Conservation (phyloP, 2,113 vertebrate genomes). For the Gallinago media region DNA sequence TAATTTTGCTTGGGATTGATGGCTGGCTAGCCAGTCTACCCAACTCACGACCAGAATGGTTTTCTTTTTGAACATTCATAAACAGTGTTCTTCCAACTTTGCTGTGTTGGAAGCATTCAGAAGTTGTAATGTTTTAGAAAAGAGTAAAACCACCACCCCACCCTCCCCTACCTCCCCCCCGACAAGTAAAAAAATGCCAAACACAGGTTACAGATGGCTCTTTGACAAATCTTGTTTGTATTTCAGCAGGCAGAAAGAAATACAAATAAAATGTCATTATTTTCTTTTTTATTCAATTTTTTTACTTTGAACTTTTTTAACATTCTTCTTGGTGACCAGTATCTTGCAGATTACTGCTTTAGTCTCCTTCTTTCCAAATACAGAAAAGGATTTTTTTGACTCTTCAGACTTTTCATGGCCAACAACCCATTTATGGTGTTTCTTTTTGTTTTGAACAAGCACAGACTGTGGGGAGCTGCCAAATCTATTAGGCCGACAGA, state of each 20-base stretch:
- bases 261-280: background rate
- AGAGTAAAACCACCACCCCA: accelerated
- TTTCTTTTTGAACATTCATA: background rate
- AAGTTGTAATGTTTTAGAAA: background rate
- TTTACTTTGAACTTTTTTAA: background rate
- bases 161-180: too few relatives aligned
- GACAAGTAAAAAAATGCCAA: background rate
- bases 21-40: background rate
- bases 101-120: background rate
- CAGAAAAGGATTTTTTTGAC: background rate
- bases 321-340: background rate
- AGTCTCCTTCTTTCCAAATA: background rate
- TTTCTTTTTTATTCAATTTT: background rate
- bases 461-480: background rate
- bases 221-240: background rate
- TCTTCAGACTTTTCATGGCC: background rate
- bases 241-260: background rate
- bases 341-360: background rate
- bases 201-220: background rate
- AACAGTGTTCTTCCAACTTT: background rate
- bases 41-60: background rate
- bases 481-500: accelerated
- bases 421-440: background rate
- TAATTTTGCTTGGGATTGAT: background rate
- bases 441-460: background rate